Evolutionary conservation across 2,797 vertebrate genomes (phyloP), one percentile per base, ranked within the genome.

Genomic region (Pangasius macronema): DNA sequence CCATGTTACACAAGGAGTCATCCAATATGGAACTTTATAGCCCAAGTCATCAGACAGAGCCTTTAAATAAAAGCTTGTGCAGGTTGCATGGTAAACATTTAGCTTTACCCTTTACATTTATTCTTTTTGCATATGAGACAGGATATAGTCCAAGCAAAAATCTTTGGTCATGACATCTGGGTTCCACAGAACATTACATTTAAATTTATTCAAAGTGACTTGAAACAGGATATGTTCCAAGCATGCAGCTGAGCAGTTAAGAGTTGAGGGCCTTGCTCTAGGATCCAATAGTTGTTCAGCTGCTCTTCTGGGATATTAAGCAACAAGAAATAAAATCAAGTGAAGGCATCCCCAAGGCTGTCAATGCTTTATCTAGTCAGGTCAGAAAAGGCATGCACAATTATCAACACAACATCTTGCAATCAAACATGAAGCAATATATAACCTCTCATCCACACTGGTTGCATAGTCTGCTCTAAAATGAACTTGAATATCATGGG

Each of bases 361-460:
- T 63, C 59, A 63, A 46, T 7, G 6, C 24, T 30, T 46, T 82
- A 20, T 49, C 7, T 7, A 49, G 24, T 46, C 39, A 65, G 59
- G 13, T 9, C 20, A 82, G 27, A 82, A 49, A 82, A 63, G 14
- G 14, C 80, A 59, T 39, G 77, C 30, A 59, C 55, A 39, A 39
- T 80, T 80, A 80, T 57, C 33, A 46, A 63, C 77, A 80, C 49
- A 10, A 20, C 55, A 59, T 81, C 42, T 67, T 51, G 81, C 27
- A 83, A 83, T 83, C 42, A 22, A 87, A 87, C 65, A 55, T 87
- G 81, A 87, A 65, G 82, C 86, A 85, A 87, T 70, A 63, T 83
- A 70, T 67, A 89, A 86, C 76, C 85, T 90, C 82, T 91, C 81
- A 36, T 59, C 84, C 39, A 83, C 86, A 76, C 39, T 22, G 20